A percentile compares a stretch with the other conserved stretches of the same genome.
Conservation (phyloP, 2,888 invertebrate genomes). For the Meteorus colon region DNA sequence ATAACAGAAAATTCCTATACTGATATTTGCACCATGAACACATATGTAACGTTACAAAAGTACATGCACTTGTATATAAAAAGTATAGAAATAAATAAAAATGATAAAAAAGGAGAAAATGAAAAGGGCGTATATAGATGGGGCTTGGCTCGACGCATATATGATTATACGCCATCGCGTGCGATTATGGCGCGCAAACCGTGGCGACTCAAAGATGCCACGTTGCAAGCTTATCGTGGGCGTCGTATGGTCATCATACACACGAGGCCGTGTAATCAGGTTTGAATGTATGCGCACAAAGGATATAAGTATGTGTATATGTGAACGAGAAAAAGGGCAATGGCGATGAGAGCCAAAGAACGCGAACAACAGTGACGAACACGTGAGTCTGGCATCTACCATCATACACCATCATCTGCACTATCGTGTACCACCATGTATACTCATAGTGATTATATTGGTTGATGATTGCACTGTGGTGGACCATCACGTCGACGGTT, state of each 20-base stretch:
- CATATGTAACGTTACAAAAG: not conserved
- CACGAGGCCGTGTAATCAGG: constrained; percentile 29
- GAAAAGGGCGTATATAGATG: constrained; percentile 27
- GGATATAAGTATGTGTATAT: not conserved
- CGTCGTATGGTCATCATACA: constrained; percentile 24
- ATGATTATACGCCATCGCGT: constrained; percentile 46
- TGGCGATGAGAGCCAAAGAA: not conserved
- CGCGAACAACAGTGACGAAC: constrained; percentile 6
- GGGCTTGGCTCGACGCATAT: constrained; percentile 34
- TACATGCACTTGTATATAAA: not conserved
- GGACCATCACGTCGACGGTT: constrained; percentile 2
- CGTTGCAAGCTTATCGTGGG: constrained; percentile 37
- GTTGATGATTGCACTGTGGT: constrained; percentile 12
- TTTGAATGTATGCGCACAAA: constrained; percentile 28
- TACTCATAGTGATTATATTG: constrained; percentile 10
- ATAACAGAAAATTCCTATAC: not conserved
- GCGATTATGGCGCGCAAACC: constrained; percentile 42
- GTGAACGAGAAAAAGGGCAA: not conserved
- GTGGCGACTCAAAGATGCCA: constrained; percentile 36
- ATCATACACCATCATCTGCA: constrained; percentile 5
- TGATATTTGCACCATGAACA: not conserved
- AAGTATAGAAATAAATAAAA: constrained; percentile 4
- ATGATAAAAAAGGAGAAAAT: constrained; percentile 15
- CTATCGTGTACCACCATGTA: constrained; percentile 4
- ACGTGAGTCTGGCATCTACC: constrained; percentile 5